Percentiles rank a stretch among this genome's conserved stretches.
phyloP scores from a whole-genome alignment of 2,113 vertebrate species.

The Tichodroma muraria region DNA sequence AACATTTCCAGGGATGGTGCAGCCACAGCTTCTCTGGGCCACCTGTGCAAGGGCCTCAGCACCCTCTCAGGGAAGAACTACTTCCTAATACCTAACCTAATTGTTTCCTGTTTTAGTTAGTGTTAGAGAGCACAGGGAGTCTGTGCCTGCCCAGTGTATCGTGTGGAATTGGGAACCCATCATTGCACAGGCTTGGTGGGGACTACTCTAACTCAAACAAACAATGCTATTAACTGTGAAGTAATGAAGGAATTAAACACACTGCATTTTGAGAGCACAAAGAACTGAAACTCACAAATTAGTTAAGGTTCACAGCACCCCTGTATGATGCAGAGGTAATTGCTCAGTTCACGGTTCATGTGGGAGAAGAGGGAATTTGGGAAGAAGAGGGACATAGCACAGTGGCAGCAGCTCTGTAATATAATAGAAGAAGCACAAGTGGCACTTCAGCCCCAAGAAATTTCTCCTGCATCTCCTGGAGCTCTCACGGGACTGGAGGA shows the following conservation, averaged over 20 bases:
- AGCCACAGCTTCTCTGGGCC: background rate
- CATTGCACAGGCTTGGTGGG: fast-evolving
- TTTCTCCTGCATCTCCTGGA: background rate
- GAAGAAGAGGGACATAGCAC: background rate
- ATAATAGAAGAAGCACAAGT: background rate
- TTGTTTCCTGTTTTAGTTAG: background rate
- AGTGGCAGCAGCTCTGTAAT: background rate
- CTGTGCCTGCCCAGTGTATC: background rate
- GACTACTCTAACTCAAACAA: background rate
- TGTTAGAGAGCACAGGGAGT: background rate
- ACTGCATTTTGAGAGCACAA: background rate
- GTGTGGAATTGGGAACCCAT: fast-evolving
- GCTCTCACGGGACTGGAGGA: background rate
- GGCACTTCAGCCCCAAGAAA: background rate
- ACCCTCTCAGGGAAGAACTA: background rate
- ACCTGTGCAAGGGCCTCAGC: background rate
- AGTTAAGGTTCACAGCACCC: background rate
- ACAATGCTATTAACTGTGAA: background rate
- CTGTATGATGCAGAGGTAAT: background rate
- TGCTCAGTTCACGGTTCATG: background rate
- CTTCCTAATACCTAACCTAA: background rate
- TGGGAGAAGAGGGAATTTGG: background rate
- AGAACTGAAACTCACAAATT: background rate
- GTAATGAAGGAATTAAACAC: background rate
- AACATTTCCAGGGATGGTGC: background rate